A percentile compares a stretch with the other conserved stretches of the same genome.
phyloP scores from a whole-genome alignment of 1,140 invertebrate genomes.

The Drosophila pseudoananassae region DNA sequence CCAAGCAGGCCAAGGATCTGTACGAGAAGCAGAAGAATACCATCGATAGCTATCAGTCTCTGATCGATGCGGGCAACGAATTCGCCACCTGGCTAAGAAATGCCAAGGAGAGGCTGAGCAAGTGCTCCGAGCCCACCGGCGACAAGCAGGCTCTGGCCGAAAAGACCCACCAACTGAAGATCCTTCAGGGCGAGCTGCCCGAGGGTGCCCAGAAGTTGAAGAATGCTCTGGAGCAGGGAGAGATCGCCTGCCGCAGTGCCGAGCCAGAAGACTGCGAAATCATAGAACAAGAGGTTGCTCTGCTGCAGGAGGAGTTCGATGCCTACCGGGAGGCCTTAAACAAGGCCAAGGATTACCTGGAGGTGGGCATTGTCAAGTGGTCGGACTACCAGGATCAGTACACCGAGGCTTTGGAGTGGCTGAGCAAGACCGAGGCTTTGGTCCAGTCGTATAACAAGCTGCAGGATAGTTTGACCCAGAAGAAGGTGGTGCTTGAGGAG shows the following conservation, averaged over 20 bases:
- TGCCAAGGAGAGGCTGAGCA: slow-evolving; percentile 94
- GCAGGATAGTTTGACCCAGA: slow-evolving; percentile 94
- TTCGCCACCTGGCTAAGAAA: slow-evolving; percentile 96
- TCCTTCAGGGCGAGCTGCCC: slow-evolving; percentile 91
- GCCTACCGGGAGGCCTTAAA: slow-evolving; percentile 91
- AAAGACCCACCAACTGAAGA: slow-evolving; percentile 93
- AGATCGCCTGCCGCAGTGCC: slow-evolving; percentile 91
- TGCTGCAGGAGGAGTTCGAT: slow-evolving; percentile 94
- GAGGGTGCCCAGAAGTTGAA: slow-evolving; percentile 93
- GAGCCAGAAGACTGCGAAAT: slow-evolving; percentile 94
- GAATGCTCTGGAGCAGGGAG: slow-evolving; percentile 91
- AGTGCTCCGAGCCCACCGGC: slow-evolving; percentile 96
- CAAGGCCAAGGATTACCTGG: slow-evolving; percentile 92
- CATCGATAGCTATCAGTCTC: slow-evolving; percentile 94
- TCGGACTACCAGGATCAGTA: slow-evolving; percentile 98
- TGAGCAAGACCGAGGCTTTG: slow-evolving; percentile 93
- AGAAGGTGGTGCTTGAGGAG: slow-evolving; percentile 94
- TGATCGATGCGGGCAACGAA: slow-evolving; percentile 95
- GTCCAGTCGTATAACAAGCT: slow-evolving; percentile 96
- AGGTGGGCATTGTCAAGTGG: slow-evolving; percentile 96
- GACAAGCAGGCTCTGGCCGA: slow-evolving; percentile 95
- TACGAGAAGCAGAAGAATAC: slow-evolving; percentile 96
- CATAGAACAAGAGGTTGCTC: slow-evolving; percentile 95
- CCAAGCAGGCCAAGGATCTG: slow-evolving; percentile 94
- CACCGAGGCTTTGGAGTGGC: slow-evolving; percentile 94